Evolutionary conservation across 2,888 invertebrate species (phyloP), one percentile per base, ranked within the genome.

Genomic region (Zhuqinia jingwanae): DNA sequence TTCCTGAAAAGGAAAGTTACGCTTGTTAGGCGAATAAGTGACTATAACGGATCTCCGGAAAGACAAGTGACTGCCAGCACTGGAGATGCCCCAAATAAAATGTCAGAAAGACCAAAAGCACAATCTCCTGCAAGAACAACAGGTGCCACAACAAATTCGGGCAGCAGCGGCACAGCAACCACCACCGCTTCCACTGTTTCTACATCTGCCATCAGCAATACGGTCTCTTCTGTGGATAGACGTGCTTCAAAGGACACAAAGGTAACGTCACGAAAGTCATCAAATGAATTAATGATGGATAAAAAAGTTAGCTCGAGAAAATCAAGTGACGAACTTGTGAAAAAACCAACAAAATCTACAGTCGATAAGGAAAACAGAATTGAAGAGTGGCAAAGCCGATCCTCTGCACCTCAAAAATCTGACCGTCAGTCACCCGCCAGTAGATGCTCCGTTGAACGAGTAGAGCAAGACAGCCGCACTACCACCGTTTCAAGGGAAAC

Each of bases 1-100:
- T 92, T 95, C 20, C 95, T 96, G 10, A 95, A 95, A 92, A 95
- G 95, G 91, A 93, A 94, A 89, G 93, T 81, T 10, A 89, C 81
- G 22, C 47, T 82, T 45, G 90, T 86, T 70, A 89, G 85, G 65
- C 87, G 80, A 76, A 87, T 85, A 45, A 85, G 83, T 22, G 89
- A 89, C 65, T 82, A 42, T 75, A 73, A 79, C 76, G 80, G 45
- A 45, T 47, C 77, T 17, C 78, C 80, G 50, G 85, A 79, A 27
- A 63, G 27, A 42, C 65, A 36, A 36, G 36, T 36, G 36, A 36
- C 36, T 36, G 8, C 60, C 47, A 13, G 13, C 70, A 17, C 88
- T 87, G 30, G 79, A 76, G 73, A 79, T 73, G 25, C 30, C 15
- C 15, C 30, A 22, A 36, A 13, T 36, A 75, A 76, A 42, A 47